Conservation (phyloP, 2,888 invertebrate genomes). For the Boloria selene region DNA sequence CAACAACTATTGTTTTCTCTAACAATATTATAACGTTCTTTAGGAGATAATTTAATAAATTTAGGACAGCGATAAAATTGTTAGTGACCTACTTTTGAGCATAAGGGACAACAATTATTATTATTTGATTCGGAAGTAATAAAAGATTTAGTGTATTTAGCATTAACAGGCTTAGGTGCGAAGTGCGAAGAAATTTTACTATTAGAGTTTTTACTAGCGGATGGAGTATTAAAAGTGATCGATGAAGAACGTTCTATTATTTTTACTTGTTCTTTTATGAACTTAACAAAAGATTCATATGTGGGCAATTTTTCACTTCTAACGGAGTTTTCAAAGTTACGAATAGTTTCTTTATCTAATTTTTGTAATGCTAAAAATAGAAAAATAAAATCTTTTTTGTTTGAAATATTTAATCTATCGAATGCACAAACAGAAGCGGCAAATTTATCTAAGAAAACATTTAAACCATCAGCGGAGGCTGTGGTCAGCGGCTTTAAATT, state of each 20-base stretch:
- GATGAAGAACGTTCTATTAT: not conserved
- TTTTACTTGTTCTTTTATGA: constrained; percentile 7
- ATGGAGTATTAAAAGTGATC: too few species aligned
- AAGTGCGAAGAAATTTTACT: too few species aligned
- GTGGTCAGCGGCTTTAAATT: constrained; percentile 3
- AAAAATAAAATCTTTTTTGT: not conserved
- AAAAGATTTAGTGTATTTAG: too few species aligned
- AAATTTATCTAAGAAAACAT: constrained; percentile 3
- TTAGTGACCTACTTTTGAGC: too few species aligned
- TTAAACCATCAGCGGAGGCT: constrained; percentile 1
- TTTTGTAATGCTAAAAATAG: constrained; percentile 8
- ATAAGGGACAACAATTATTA: too few species aligned
- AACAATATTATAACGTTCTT: too few species aligned
- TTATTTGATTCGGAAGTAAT: too few species aligned
- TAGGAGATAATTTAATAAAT: too few species aligned
- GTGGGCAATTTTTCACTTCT: not conserved
- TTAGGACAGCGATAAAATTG: too few species aligned
- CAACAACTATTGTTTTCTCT: too few species aligned
- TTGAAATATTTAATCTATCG: constrained; percentile 3
- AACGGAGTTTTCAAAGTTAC: not conserved
- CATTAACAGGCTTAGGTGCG: too few species aligned
- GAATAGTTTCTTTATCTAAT: not conserved
- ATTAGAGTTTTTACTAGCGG: not conserved
- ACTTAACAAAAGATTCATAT: not conserved
- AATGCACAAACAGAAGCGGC: not conserved